Evolutionary conservation across 2,888 invertebrate genomes (phyloP), one percentile per base, ranked within the genome.

Genomic region (Tineola bisselliella): DNA sequence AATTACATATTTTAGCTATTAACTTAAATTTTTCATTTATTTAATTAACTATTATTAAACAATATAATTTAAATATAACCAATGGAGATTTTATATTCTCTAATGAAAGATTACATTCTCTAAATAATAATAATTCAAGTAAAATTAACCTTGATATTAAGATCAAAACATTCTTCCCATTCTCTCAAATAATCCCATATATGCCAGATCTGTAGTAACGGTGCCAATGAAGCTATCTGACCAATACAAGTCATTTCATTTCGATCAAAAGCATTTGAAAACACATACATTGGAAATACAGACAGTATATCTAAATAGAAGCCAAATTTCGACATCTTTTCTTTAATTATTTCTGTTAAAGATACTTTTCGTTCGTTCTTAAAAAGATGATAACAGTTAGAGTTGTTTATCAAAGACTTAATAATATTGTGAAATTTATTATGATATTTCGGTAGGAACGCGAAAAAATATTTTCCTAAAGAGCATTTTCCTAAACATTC

Each of bases 301-400:
- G 88, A 82, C 57, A 88, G 60, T 10, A 87, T 68, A 61, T 87
- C 87, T 15, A 87, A 52, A 64, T 88, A 88, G 66, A 88, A 87
- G 0, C 86, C 83, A 8, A 76, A 30, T 0, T 75, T 70, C 0
- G 79, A 70, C 84, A 87, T 84, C 68, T 86, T 86, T 2, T 77
- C 79, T 66, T 81, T 79, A 0, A 81, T 75, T 68, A 88, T 87
- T 64, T 84, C 81, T 63, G 69, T 77, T 1, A 87, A 74, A 0
- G 81, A 84, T 63, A 73, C 74, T 69, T 80, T 81, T 64, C 70
- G 70, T 8, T 66, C 61, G 59, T 79, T 79, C 87, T 87, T 61
- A 18, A 61, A 61, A 43, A 48, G n/a, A 48, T 17, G 52, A 19
- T 31, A 30, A 25, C n/a, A n/a, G n/a, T n/a, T n/a, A n/a, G n/a